These are phyloP conservation scores for Oxyteleia sp. DNA, from an alignment of 2,888 invertebrate genomes.

Conservation along the genomic window DNA sequence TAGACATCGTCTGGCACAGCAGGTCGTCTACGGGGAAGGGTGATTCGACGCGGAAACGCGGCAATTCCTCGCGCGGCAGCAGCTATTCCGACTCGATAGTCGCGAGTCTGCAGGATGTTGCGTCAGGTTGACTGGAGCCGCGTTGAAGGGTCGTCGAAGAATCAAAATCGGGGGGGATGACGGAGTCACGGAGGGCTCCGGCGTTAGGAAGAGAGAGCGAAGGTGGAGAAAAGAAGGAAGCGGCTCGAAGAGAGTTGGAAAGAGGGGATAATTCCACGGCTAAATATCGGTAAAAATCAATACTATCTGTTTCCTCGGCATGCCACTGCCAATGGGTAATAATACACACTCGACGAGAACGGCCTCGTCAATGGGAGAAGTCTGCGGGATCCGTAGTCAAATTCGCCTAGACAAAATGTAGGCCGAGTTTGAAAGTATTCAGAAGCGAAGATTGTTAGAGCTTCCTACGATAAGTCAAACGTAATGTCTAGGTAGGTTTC, in stretches of 20 bases:
- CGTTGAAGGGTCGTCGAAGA: constrained; percentile 72
- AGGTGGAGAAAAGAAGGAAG: no score
- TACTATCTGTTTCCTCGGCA: constrained; percentile 84
- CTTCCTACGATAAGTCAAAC: no score
- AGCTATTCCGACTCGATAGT: constrained; percentile 61
- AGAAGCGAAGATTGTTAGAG: neutral
- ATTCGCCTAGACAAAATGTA: constrained; percentile 14
- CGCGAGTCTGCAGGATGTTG: constrained; percentile 64
- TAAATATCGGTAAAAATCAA: no score
- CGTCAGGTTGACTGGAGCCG: constrained; percentile 69
- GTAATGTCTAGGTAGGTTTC: no score
- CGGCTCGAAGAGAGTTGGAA: no score
- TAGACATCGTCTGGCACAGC: constrained; percentile 33
- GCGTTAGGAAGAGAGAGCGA: constrained; percentile 76
- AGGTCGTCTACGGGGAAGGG: constrained; percentile 14
- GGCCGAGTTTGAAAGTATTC: neutral
- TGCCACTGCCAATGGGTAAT: constrained; percentile 80
- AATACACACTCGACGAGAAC: constrained; percentile 76
- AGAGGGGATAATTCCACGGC: no score
- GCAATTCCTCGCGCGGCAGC: constrained; percentile 47
- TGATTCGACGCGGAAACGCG: constrained; percentile 53
- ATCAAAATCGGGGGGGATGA: constrained; percentile 67
- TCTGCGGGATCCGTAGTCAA: constrained; percentile 26
- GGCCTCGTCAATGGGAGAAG: neutral
- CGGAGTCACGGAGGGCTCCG: constrained; percentile 59